Percentiles rank a stretch among this genome's conserved stretches.
phyloP scores from a whole-genome alignment of 1,140 invertebrate genomes.

The Drosophila repletoides region DNA sequence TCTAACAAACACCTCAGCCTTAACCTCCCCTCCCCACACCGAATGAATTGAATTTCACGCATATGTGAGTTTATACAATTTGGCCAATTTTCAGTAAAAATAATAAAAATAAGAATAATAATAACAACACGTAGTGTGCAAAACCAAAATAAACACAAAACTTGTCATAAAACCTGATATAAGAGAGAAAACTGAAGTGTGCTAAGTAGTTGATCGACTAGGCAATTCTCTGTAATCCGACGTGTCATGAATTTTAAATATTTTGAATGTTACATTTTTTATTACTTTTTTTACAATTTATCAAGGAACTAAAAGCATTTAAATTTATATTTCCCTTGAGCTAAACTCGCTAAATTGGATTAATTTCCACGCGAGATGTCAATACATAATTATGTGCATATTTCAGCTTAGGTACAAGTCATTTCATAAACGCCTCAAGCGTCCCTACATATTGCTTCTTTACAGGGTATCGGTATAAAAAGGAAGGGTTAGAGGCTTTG shows the following conservation, averaged over 20 bases:
- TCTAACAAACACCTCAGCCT: slow-evolving; percentile 20
- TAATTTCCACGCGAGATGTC: too few relatives aligned
- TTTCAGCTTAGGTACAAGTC: neutral
- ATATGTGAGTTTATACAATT: slow-evolving; percentile 81
- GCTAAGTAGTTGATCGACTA: neutral
- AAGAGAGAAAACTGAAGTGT: slow-evolving; percentile 5
- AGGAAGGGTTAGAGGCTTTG: slow-evolving; percentile 24
- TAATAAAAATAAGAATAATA: slow-evolving; percentile 53
- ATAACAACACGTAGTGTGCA: slow-evolving; percentile 50
- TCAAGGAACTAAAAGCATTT: too few relatives aligned
- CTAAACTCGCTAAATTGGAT: too few relatives aligned
- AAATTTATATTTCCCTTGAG: too few relatives aligned
- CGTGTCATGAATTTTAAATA: too few relatives aligned
- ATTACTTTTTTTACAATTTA: too few relatives aligned
- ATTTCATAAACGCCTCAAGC: too few relatives aligned
- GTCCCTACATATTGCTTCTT: too few relatives aligned
- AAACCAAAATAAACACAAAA: slow-evolving; percentile 64
- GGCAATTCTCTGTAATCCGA: slow-evolving; percentile 25
- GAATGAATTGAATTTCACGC: slow-evolving; percentile 78
- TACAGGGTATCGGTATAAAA: slow-evolving; percentile 14
- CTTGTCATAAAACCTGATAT: slow-evolving; percentile 62
- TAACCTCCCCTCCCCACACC: neutral
- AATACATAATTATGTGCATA: neutral
- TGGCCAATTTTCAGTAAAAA: slow-evolving; percentile 80
- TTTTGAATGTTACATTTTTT: too few relatives aligned